A percentile compares a stretch with the other conserved stretches of the same genome.
Conservation (phyloP, 2,888 invertebrate genomes). For the Caenorhabditis sulstoni region DNA sequence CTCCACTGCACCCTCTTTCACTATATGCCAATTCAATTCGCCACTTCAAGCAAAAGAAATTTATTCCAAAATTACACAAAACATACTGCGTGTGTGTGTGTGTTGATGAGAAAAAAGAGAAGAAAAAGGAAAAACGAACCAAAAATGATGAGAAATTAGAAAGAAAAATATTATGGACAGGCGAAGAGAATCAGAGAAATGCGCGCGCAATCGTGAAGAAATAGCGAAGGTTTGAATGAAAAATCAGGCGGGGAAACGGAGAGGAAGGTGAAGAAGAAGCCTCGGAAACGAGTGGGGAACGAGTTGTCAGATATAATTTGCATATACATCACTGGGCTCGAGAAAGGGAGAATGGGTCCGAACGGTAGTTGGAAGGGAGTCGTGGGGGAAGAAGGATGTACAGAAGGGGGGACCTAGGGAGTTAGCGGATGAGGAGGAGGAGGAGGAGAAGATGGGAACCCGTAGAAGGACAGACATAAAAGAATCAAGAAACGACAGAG, state of each 20-base stretch:
- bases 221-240: too few relatives aligned
- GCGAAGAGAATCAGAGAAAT: slow-evolving; percentile 43
- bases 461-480: slow-evolving; percentile 36
- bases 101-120: slow-evolving; percentile 24
- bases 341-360: slow-evolving; percentile 52
- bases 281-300: neutral
- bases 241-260: neutral
- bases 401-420: slow-evolving; percentile 32
- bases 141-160: neutral
- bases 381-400: slow-evolving; percentile 14
- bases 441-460: slow-evolving; percentile 5
- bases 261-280: slow-evolving; percentile 1
- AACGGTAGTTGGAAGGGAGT: neutral
- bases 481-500: neutral
- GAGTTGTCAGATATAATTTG: slow-evolving; percentile 39
- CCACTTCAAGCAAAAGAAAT: slow-evolving; percentile 59
- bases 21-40: slow-evolving; percentile 8
- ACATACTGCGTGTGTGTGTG: slow-evolving; percentile 12
- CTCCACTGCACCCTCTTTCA: slow-evolving; percentile 24
- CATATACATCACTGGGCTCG: slow-evolving; percentile 53
- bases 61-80: slow-evolving; percentile 60
- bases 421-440: too few relatives aligned
- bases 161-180: slow-evolving; percentile 45
- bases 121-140: slow-evolving; percentile 5
- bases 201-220: slow-evolving; percentile 32